Evolutionary conservation across 2,797 vertebrate species (phyloP), one percentile per base, ranked within the genome.

Genomic region (Cryptoblepharus egeriae): DNA sequence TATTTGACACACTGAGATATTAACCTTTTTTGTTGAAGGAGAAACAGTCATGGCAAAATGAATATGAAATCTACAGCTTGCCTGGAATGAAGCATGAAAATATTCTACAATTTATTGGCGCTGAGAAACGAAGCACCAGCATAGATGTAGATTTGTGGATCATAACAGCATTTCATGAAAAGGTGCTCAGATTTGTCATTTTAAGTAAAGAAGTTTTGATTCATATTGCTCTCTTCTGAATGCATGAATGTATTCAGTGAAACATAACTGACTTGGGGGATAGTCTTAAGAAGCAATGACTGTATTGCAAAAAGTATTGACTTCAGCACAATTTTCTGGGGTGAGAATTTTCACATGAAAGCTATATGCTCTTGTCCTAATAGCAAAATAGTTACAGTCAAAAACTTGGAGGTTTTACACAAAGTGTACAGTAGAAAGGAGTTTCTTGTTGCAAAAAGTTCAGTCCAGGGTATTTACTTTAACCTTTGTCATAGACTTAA

Each of bases 1-100:
- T 2, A 6, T 70, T 3, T 58, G 30, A 0, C 3, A 1, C 26
- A 65, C 20, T 3, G 3, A 2, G 6, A 42, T 30, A 12, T 78
- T 80, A 71, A 85, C 12, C 32, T 58, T 87, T 65, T 87, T 86
- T 83, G 9, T 68, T 80, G 75, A 2, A 90, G 98, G 98, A 99
- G 93, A 99, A 99, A 86, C 97, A 98, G 89, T 99, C 98, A 0
- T 99, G 98, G 98, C 98, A 99, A 95, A 99, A 99, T 39, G 98
- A 99, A 90, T 99, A 99, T 5, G 98, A 99, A 95, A 97, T 99
- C 79, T 99, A 98, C 96, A 98, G 95, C 88, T 92, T 98, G 88
- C 96, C 95, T 58, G 98, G 98, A 75, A 99, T 99, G 98, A 99
- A 98, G 91, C 98, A 99, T 76, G 98, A 99, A 79, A 99, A 98